Base-by-base conservation (phyloP, 2,888 invertebrate species). In the Tanytarsus gracilentus region DNA sequence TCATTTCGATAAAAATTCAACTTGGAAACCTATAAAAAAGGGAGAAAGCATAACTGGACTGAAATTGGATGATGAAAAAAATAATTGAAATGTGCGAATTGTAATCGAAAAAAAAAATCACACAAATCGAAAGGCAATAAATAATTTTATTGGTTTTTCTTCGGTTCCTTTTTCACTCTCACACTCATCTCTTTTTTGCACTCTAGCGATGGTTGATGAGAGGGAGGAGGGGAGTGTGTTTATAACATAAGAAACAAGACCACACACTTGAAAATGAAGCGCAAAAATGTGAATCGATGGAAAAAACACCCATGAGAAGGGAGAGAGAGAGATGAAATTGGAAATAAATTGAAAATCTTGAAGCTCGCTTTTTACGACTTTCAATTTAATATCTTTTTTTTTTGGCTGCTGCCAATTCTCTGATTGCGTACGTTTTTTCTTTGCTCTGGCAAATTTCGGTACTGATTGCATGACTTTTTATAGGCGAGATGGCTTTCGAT, bases 301-400 rank as follows among this genome's bases (percentile, higher is more conserved):
- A 26, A 49, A 26, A 49, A 23, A 26, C 49, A 52, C 52, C 52
- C 52, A 33, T 21, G 52, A 52, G 52, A 52, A 52, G 23, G 52
- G 33, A 26, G 21, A 52, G 36, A 36, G 16, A n/a, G 36, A 51
- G 40, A 55, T 40, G 55, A 33, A 55, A 55, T 55, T 55, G 55
- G 55, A 55, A 55, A 55, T 55, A 55, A 55, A 55, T 55, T 55
- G 55, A 55, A 55, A 55, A 55, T 55, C 55, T 55, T 36, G 39
- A 55, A 55, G 27, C 49, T 33, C 26, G 55, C 26, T 55, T 55
- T 55, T 55, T 55, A 55, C 55, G 55, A 55, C 55, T 55, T 49
- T 55, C 55, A 55, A 55, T 55, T 55, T 55, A 39, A 55, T 55
- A 55, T 55, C 55, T 55, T 25, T 53, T 39, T n/a, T 25, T 9